These are phyloP conservation scores for Plusia festucae DNA, from an alignment of 2,888 invertebrate genomes.

Conservation along the genomic window DNA sequence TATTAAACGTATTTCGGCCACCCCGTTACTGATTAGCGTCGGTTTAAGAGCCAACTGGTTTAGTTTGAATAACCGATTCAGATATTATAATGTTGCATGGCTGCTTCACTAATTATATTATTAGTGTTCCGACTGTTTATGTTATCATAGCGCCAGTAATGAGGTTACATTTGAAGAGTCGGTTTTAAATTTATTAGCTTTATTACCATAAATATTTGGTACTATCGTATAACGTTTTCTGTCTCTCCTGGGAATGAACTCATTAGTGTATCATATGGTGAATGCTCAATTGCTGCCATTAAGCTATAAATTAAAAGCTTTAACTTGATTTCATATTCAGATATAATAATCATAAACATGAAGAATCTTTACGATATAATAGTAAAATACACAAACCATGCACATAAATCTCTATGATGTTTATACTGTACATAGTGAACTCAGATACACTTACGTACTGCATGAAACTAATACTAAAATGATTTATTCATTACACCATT, in stretches of 20 bases:
- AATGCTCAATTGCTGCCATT: conserved; percentile 33
- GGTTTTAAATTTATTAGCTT: conserved; percentile 27
- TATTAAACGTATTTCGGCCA: conserved; percentile 61
- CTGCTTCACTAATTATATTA: conserved; percentile 41
- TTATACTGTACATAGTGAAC: background rate
- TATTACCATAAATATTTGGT: conserved; percentile 38
- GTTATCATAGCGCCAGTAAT: conserved; percentile 27
- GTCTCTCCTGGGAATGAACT: conserved; percentile 25
- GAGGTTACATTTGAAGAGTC: conserved; percentile 29
- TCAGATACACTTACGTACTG: conserved; percentile 10
- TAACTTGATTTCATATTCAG: conserved; percentile 24
- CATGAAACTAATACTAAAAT: conserved; percentile 38
- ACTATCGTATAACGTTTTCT: conserved; percentile 23
- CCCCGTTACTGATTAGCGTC: conserved; percentile 63
- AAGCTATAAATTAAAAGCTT: conserved; percentile 25
- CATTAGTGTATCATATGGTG: conserved; percentile 25
- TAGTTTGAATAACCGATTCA: conserved; percentile 58
- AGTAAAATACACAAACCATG: conserved; percentile 25
- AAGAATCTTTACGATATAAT: conserved; percentile 9
- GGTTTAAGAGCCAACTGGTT: conserved; percentile 61
- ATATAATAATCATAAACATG: conserved; percentile 26
- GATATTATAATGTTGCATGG: conserved; percentile 39
- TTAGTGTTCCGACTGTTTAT: conserved; percentile 32
- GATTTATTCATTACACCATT: conserved; percentile 55
- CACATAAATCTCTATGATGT: conserved; percentile 12